Conservation (phyloP, 2,113 vertebrate species). For the Regulus satrapa region DNA sequence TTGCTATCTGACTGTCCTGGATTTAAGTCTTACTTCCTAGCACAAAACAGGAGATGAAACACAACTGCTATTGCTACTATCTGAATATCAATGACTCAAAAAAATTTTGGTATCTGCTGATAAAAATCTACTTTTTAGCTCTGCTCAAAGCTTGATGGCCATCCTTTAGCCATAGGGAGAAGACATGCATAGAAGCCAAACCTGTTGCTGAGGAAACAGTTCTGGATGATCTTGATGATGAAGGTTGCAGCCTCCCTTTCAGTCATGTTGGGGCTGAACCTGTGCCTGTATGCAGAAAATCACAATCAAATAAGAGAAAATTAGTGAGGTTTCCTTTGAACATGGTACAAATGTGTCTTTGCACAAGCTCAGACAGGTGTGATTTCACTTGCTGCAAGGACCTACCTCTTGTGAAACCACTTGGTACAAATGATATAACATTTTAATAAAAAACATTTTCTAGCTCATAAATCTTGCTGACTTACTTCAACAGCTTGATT, state of each 20-base stretch:
- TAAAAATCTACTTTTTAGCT: background rate
- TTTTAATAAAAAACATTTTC: background rate
- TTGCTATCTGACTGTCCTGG: background rate
- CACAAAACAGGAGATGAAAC: background rate
- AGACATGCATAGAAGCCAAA: slow-evolving; percentile 6
- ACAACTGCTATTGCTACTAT: background rate
- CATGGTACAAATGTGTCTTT: background rate
- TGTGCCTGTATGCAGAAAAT: slow-evolving; percentile 73
- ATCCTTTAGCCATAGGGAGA: background rate
- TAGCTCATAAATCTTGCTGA: background rate
- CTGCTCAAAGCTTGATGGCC: background rate
- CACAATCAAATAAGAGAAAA: background rate
- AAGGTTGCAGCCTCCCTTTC: slow-evolving; percentile 93
- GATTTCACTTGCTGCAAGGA: background rate
- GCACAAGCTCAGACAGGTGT: background rate
- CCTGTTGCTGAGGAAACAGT: slow-evolving; percentile 98
- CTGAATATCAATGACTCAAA: background rate
- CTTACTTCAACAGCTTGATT: slow-evolving; percentile 96
- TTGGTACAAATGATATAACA: background rate
- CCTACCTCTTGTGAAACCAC: background rate
- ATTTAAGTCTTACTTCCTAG: background rate
- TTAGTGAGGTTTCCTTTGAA: background rate
- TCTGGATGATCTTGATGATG: slow-evolving; percentile 97
- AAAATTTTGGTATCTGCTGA: background rate
- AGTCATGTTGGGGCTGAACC: slow-evolving; percentile 94